Percentiles rank a stretch among this genome's conserved stretches.
Evolutionary conservation across 35 echinoderm and acorn worm species (phyloP).

Genomic region (Apostichopus californicus): DNA sequence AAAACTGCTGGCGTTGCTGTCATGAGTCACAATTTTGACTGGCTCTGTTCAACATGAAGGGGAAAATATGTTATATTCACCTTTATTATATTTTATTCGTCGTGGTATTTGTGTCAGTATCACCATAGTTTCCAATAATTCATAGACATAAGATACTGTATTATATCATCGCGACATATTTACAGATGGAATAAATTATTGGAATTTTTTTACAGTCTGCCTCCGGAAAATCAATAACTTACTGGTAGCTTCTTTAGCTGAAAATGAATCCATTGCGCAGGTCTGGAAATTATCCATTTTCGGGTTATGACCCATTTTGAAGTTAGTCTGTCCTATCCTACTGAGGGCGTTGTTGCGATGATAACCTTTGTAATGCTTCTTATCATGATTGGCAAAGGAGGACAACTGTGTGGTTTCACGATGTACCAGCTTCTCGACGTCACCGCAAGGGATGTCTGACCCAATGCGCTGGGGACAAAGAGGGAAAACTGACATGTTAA

Average conservation of each 20-base stretch:
- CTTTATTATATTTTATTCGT: too few species aligned
- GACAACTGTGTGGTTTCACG: slow-evolving; percentile 80
- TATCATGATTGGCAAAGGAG: slow-evolving; percentile 76
- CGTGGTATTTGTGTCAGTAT: too few species aligned
- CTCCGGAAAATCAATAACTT: neutral
- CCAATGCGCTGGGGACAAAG: slow-evolving; percentile 66
- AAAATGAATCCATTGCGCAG: slow-evolving; percentile 68
- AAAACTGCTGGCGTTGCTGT: slow-evolving; percentile 92
- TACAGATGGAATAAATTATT: too few species aligned
- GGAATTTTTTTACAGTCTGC: too few species aligned
- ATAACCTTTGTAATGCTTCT: slow-evolving; percentile 67
- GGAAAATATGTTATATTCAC: too few species aligned
- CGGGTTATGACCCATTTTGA: slow-evolving; percentile 86
- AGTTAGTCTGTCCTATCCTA: slow-evolving; percentile 80
- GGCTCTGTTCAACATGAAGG: slow-evolving; percentile 50
- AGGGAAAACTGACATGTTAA: too few species aligned
- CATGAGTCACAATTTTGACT: slow-evolving; percentile 62
- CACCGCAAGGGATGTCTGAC: slow-evolving; percentile 89
- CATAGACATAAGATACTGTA: too few species aligned
- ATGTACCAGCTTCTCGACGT: slow-evolving; percentile 83
- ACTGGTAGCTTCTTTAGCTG: slow-evolving; percentile 56
- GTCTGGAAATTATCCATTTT: slow-evolving; percentile 88
- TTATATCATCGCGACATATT: too few species aligned
- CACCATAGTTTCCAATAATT: too few species aligned
- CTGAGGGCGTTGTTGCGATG: slow-evolving; percentile 68